Evolutionary conservation across 2,888 invertebrate genomes (phyloP), one percentile per base, ranked within the genome.

Genomic region (Platycnemis pennipes): DNA sequence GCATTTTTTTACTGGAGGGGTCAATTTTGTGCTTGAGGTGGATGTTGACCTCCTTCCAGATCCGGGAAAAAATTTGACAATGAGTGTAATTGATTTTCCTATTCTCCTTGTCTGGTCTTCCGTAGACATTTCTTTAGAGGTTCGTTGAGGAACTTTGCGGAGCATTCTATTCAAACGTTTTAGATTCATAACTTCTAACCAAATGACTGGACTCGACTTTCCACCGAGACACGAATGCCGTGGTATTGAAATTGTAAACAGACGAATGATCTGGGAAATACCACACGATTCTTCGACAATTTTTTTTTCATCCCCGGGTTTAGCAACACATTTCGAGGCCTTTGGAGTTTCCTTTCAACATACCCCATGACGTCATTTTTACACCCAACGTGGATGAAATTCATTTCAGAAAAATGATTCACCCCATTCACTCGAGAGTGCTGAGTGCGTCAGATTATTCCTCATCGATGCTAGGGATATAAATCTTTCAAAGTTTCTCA

Each of bases 371-470:
- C 77, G 77, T 77, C 77, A 77, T 37, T 31, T 31, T 37, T 31
- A 37, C 77, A 77, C 77, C 77, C 31, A 77, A 77, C 77, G 77
- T 77, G 77, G 37, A 77, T 37, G 13, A 77, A 77, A 77, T 31
- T 37, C 37, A 77, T 37, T 13, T 31, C 37, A 26, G 11, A 77
- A 31, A 37, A 37, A 77, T 77, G 77, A 77, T 77, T 77, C 63
- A 63, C 63, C n/a, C 63, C 63, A 63, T 63, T 63, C 77, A 77
- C 77, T 31, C 77, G 37, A 77, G 77, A 37, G 26, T 77, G 37
- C 1, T 13, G 77, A 77, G 3, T 77, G 37, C 31, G 77, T 77
- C 77, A 77, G 77, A 77, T 77, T 77, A 77, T 77, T 77, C 77
- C 37, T 37, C 77, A 77, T 77, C 31, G 77, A 77, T 37, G 11